phyloP scores from a whole-genome alignment of 2,888 invertebrate species.

The Drosophila quinaria region DNA sequence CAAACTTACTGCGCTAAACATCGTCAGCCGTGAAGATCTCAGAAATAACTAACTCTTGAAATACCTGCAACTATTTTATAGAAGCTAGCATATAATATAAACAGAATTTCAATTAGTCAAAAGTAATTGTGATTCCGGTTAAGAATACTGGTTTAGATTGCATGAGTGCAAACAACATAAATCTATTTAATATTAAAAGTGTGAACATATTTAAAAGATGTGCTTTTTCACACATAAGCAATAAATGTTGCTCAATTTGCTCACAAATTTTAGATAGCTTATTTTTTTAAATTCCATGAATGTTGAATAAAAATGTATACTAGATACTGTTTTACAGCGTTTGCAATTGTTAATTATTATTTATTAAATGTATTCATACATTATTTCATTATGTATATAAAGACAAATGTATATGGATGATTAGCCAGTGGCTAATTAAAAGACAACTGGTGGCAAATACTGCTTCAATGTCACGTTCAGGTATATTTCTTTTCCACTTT shows the following conservation, averaged over 20 bases:
- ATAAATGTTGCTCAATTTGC: no score
- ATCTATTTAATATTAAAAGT: no score
- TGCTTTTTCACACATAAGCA: not conserved
- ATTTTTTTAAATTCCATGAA: no score
- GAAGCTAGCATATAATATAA: not conserved
- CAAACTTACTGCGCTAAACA: slow-evolving; percentile 4
- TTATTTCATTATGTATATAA: no score
- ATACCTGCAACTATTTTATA: not conserved
- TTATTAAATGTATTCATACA: no score
- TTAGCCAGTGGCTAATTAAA: not conserved
- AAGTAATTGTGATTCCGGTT: not conserved
- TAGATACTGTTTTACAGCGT: not conserved
- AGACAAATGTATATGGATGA: no score
- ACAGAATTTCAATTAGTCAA: not conserved
- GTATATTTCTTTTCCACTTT: not conserved
- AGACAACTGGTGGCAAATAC: not conserved
- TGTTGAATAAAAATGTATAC: not conserved
- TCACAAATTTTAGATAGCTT: no score
- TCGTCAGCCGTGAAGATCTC: not conserved
- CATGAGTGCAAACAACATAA: not conserved
- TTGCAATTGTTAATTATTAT: not conserved
- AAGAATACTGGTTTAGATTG: not conserved
- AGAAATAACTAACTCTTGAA: slow-evolving; percentile 1
- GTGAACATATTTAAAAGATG: no score
- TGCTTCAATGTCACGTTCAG: slow-evolving; percentile 43